Evolutionary conservation across 2,113 vertebrate species (phyloP), one percentile per base, ranked within the genome.

Genomic region (Campylomormyrus numenius): DNA sequence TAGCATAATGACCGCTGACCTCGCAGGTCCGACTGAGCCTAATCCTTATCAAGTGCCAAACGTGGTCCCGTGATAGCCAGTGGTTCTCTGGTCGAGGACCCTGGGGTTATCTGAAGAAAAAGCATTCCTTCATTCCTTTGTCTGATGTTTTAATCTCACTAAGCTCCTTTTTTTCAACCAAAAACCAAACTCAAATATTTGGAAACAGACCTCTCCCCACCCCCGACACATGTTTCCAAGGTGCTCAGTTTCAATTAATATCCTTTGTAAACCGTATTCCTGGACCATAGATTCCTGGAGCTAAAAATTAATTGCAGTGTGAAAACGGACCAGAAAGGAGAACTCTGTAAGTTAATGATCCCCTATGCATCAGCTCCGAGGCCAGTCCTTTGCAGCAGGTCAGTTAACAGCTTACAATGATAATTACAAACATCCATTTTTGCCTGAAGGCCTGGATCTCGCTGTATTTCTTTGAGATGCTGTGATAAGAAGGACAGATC

Each of bases 61-160:
- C 7, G 27, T 46, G 24, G 45, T 77, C 46, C 45, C 9, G 7
- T 77, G 66, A 89, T 89, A 50, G 66, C 46, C 53, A 3, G 52
- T 15, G 35, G 31, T 19, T 88, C 39, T 42, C 53, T 88, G 27
- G 21, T 62, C 31, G 27, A 19, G 62, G 66, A 70, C n/a, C 66
- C 42, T 21, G 42, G 48, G 88, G 88, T 77, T 89, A 77, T 77
- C 88, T 27, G 48, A 46, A 66, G 21, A 49, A 89, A 80, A 50
- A 89, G n/a, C 88, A 89, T 89, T 89, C 88, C 62, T 89, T 80
- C 88, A 77, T 50, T 88, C 56, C 56, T 88, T 88, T 88, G 56
- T 46, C 6, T 42, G 27, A 88, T 87, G 85, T 45, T 88, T 46
- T 39, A 74, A 45, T 49, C 53, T 45, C 17, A 70, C 87, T 48